phyloP scores from a whole-genome alignment of 2,888 invertebrate genomes.

The Perithous albicinctus region DNA sequence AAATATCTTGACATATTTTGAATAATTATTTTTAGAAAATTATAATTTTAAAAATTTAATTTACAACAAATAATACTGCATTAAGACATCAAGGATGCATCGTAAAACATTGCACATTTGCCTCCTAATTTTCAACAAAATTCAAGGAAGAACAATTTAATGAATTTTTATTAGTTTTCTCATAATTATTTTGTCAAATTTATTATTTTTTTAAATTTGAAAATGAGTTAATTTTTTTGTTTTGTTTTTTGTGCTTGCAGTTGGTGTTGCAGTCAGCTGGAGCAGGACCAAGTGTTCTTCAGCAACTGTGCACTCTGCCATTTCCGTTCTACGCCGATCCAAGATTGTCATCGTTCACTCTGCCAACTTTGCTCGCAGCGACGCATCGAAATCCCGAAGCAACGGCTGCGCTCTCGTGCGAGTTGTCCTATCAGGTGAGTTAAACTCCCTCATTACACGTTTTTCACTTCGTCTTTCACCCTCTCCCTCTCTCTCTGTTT shows the following conservation, averaged over 20 bases:
- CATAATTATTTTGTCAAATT: background rate
- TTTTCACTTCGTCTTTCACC: background rate
- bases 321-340: slow-evolving; percentile 94
- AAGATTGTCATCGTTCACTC: slow-evolving; percentile 89
- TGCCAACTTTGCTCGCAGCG: slow-evolving; percentile 92
- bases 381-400: slow-evolving; percentile 89
- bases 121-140: too few relatives aligned
- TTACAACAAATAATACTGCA: too few relatives aligned
- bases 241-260: slow-evolving; percentile 85
- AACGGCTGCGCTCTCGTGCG: slow-evolving; percentile 91
- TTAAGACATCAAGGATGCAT: too few relatives aligned
- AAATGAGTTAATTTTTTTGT: background rate
- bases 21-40: too few relatives aligned
- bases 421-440: slow-evolving; percentile 88
- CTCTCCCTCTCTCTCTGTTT: background rate
- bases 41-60: too few relatives aligned
- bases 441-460: background rate
- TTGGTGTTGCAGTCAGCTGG: slow-evolving; percentile 90
- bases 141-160: too few relatives aligned
- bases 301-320: slow-evolving; percentile 93
- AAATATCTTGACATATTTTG: too few relatives aligned
- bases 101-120: too few relatives aligned
- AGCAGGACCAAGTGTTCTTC: slow-evolving; percentile 91
- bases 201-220: background rate
- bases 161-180: too few relatives aligned